Evolutionary conservation across 2,797 vertebrate genomes (phyloP), one percentile per base, ranked within the genome.

Genomic region (Leptatherina wallacei): DNA sequence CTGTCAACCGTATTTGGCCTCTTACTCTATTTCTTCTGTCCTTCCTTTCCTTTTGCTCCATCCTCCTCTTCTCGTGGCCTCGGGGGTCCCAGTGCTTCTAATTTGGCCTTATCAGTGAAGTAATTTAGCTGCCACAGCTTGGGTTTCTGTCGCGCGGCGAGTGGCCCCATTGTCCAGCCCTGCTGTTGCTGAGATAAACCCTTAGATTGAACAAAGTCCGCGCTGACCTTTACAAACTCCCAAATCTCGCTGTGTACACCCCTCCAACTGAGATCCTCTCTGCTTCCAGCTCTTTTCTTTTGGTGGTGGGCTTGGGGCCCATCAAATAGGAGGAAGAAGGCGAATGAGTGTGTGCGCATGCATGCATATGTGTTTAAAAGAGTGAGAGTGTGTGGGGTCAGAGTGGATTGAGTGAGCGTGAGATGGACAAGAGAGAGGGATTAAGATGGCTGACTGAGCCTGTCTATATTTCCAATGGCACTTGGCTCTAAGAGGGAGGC

Each of bases 171-270:
- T 99, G 97, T 99, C 95, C 93, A 86, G 94, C 95, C 86, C 95
- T 91, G 96, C 95, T 94, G 96, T 95, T 93, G 96, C 96, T 88
- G 93, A 98, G 97, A 98, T 98, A 98, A 99, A 98, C 96, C 97
- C 95, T 96, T 94, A 93, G 95, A 96, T 96, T 94, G 97, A 97
- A 97, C 97, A 98, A 97, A 97, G 97, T 96, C 96, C 85, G 88
- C 36, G 88, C 93, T 96, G 97, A 98, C 97, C 97, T 97, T 96
- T 96, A 96, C 96, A 97, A 96, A 98, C 96, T 96, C 92, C 86
- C 92, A 94, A 95, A 96, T 96, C 88, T 91, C 61, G 20, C 88
- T 84, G 74, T 32, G 81, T 72, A 82, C 88, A 82, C 86, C 88
- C 88, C 84, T 84, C 81, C 79, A 61, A 82, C 85, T 65, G 83